These are phyloP conservation scores for Hystrix cristata DNA, from an alignment of 2,113 vertebrate genomes.

Conservation along the genomic window DNA sequence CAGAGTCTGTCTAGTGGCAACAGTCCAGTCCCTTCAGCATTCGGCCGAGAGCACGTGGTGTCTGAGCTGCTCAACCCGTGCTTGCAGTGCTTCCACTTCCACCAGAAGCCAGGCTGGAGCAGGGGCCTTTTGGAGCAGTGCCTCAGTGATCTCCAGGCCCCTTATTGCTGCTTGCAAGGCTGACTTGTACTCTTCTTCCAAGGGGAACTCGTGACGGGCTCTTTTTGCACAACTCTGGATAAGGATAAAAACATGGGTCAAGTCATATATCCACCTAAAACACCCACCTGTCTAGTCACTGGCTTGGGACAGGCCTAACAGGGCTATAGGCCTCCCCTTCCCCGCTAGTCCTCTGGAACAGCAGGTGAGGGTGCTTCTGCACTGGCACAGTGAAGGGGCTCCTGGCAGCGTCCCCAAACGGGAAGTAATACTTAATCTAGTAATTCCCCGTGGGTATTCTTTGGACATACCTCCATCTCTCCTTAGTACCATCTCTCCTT, in stretches of 20 bases:
- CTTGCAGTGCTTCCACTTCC: constrained; percentile 90
- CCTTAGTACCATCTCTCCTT: background rate
- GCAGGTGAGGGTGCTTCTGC: background rate
- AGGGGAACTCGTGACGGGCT: constrained; percentile 86
- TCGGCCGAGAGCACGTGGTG: background rate
- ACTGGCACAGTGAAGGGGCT: too few relatives aligned
- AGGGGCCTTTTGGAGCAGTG: constrained; percentile 80
- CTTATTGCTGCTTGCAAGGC: constrained; percentile 88
- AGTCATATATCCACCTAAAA: background rate
- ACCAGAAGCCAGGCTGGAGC: constrained; percentile 90
- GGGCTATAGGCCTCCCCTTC: too few relatives aligned
- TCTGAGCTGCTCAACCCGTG: constrained; percentile 83
- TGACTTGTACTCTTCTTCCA: constrained; percentile 90
- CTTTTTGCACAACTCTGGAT: constrained; percentile 92
- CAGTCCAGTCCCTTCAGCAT: fast-evolving
- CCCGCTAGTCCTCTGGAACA: background rate
- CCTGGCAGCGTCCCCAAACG: background rate
- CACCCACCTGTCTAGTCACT: background rate
- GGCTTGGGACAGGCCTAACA: background rate
- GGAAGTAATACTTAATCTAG: background rate
- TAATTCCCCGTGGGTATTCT: background rate
- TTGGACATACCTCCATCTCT: background rate
- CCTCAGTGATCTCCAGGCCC: constrained; percentile 90
- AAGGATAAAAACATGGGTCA: background rate
- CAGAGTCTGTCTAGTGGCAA: background rate